Conservation (phyloP, 2,888 invertebrate species). For the Dryobota labecula region DNA sequence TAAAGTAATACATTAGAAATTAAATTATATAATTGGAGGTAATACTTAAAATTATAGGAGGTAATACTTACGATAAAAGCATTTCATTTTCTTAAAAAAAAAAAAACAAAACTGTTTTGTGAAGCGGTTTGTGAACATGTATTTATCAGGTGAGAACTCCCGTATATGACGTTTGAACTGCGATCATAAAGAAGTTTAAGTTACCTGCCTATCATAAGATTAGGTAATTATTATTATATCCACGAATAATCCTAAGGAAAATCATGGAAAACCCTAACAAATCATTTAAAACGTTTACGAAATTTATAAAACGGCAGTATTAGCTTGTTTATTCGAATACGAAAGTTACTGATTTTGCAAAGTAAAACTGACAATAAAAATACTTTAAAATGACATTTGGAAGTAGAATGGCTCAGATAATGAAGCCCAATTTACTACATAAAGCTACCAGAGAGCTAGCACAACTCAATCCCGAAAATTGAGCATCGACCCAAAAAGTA, state of each 20-base stretch:
- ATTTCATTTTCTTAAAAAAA: conserved; percentile 74
- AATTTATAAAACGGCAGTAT: conserved; percentile 44
- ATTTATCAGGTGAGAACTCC: conserved; percentile 66
- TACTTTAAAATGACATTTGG: conserved; percentile 69
- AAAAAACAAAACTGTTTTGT: conserved; percentile 69
- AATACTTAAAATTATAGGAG: conserved; percentile 89
- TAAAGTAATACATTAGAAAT: conserved; percentile 78
- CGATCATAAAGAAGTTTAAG: conserved; percentile 44
- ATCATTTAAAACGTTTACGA: conserved; percentile 46
- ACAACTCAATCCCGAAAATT: conserved; percentile 26
- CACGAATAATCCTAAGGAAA: conserved; percentile 54
- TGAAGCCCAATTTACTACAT: conserved; percentile 42
- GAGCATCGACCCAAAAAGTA: conserved; percentile 30
- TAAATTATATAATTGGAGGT: conserved; percentile 85
- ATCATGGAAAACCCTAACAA: conserved; percentile 54
- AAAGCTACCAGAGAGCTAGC: conserved; percentile 58
- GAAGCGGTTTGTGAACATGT: conserved; percentile 83
- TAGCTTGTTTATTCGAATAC: conserved; percentile 49
- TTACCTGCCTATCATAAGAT: conserved; percentile 64
- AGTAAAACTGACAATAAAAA: conserved; percentile 65
- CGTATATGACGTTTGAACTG: conserved; percentile 40
- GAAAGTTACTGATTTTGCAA: conserved; percentile 62
- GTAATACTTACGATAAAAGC: conserved; percentile 88
- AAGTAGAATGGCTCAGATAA: conserved; percentile 39
- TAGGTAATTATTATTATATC: conserved; percentile 59